Base-by-base conservation (phyloP, 2,113 vertebrate species). In the Fulica atra region DNA sequence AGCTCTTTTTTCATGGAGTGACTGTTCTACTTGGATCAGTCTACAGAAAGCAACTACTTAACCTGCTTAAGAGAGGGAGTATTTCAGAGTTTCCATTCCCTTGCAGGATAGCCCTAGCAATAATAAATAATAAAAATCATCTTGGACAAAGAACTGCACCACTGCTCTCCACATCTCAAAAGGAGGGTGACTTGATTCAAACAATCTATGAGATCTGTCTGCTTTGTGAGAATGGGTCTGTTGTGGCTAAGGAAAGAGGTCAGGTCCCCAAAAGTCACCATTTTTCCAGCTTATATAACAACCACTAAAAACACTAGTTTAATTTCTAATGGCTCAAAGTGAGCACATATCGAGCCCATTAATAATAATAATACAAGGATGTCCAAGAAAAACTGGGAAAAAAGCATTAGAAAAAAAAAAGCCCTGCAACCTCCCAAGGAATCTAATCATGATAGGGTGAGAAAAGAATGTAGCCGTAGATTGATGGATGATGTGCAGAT, bases 401-500 rank as follows among this genome's bases (percentile, higher is more conserved):
- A 91, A 92, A 81, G 28, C 69, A 74, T n/a, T 63, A 76, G 46
- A 21, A 33, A 92, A 90, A 77, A 77, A 78, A 85, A 1, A 0
- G 51, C 18, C 42, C 70, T 91, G 69, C 63, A 96, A 93, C 28
- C 60, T 95, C 90, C 81, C 59, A 89, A 88, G 93, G 35, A 95
- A 91, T 93, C 96, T 95, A 91, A 96, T 94, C 90, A 80, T 95
- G 93, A 96, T 92, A 94, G 95, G 95, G 89, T 92, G 94, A 96
- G 90, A 95, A 96, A 97, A 96, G 90, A 96, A 93, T 93, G 95
- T 85, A 89, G 65, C 70, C 8, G 6, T 91, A 81, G 93, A 93
- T 95, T 96, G 95, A 95, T 96, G 90, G 82, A 96, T 96, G 85
- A 96, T 89, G 92, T 96, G 96, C 83, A 94, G 95, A 85, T 95